Percentiles rank a stretch among this genome's conserved stretches.
phyloP scores from a whole-genome alignment of 2,888 invertebrate species.

The Apamea sordens region DNA sequence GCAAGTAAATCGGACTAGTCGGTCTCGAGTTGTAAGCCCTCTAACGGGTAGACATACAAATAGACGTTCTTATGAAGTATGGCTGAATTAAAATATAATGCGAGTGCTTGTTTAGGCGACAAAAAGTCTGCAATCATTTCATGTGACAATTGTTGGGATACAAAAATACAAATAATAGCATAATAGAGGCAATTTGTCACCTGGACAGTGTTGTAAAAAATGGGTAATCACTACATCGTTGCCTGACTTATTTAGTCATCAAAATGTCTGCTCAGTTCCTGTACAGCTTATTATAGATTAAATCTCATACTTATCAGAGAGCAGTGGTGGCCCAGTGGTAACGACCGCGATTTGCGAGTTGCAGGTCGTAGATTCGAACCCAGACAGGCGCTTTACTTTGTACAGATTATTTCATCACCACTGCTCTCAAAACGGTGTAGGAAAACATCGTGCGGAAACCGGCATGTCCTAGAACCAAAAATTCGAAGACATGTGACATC shows the following conservation, averaged over 20 bases:
- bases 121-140: slow-evolving; percentile 15
- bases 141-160: slow-evolving; percentile 3
- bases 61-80: not conserved
- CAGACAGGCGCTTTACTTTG: too few species aligned
- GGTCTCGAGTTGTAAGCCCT: not conserved
- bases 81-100: not conserved
- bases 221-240: slow-evolving; percentile 1
- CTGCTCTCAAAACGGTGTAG: too few species aligned
- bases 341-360: too few species aligned
- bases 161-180: slow-evolving; percentile 16
- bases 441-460: too few species aligned
- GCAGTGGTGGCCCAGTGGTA: too few species aligned
- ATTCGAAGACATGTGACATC: too few species aligned
- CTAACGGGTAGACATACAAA: not conserved
- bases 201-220: slow-evolving; percentile 13
- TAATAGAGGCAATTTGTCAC: slow-evolving; percentile 31
- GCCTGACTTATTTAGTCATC: slow-evolving; percentile 23
- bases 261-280: not conserved
- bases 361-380: too few species aligned
- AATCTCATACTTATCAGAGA: not conserved
- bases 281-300: not conserved
- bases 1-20: not conserved
- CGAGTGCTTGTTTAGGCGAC: not conserved
- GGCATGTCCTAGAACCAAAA: too few species aligned
- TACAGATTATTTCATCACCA: too few species aligned